Percentiles rank a stretch among this genome's conserved stretches.
These are phyloP conservation scores for Hypomecis punctinalis DNA, from an alignment of 2,888 invertebrate species.

Conservation along the genomic window DNA sequence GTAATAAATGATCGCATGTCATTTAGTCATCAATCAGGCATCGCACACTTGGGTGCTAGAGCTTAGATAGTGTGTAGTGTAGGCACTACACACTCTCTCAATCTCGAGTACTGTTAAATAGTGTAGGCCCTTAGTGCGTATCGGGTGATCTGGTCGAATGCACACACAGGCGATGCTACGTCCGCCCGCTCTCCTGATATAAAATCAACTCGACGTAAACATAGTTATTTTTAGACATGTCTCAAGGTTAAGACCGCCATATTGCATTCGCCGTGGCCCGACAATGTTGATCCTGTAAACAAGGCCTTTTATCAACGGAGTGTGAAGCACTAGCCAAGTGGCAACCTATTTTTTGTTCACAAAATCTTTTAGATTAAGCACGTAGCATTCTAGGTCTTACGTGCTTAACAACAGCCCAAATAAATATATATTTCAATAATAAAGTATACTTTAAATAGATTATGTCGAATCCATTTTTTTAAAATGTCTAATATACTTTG, in stretches of 20 bases:
- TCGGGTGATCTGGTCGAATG: slow-evolving; percentile 47
- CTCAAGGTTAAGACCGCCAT: slow-evolving; percentile 77
- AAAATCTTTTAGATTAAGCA: slow-evolving; percentile 25
- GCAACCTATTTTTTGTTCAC: slow-evolving; percentile 31
- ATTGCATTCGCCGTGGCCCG: slow-evolving; percentile 70
- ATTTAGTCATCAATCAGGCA: no score
- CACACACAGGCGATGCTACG: slow-evolving; percentile 46
- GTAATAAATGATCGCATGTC: no score
- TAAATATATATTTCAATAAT: not conserved
- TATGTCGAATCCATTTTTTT: no score
- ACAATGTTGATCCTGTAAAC: slow-evolving; percentile 69
- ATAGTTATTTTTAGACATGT: slow-evolving; percentile 78
- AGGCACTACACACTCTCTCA: not conserved
- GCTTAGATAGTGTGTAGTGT: no score
- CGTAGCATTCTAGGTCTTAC: slow-evolving; percentile 11
- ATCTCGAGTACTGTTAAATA: slow-evolving; percentile 15
- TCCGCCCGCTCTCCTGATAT: slow-evolving; percentile 64
- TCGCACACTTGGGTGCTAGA: no score
- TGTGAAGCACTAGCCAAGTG: slow-evolving; percentile 38
- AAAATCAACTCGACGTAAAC: slow-evolving; percentile 77
- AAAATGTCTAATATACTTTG: no score
- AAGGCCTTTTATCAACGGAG: slow-evolving; percentile 57
- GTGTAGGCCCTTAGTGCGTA: slow-evolving; percentile 28
- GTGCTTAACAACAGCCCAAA: slow-evolving; percentile 6
- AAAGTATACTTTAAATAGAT: no score